Base-by-base conservation (phyloP, 2,797 vertebrate species). In the Sarcoramphus papa region DNA sequence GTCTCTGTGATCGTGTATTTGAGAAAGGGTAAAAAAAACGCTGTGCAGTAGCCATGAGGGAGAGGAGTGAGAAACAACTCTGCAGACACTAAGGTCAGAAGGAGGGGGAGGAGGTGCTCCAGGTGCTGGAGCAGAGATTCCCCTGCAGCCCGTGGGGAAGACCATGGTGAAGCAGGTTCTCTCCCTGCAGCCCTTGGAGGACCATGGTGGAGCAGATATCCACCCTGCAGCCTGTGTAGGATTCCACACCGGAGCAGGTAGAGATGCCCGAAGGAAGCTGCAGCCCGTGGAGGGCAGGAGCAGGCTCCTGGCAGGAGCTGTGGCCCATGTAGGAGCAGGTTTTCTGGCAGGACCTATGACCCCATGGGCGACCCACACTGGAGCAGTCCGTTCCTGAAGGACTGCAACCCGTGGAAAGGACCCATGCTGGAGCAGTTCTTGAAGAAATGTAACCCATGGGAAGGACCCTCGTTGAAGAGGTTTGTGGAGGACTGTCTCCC, bases 291-390 rank as follows among this genome's bases (percentile, higher is more conserved):
- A 76, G 72, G 54, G 28, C 31, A 53, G 37, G 45, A 59, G 33
- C 13, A 18, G 43, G 41, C 69, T 73, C 11, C 23, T 54, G 12
- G 48, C 57, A 88, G 59, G 48, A 51, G 16, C 48, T 37, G 43
- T 25, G 33, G 15, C 17, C n/a, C 14, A 3, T 1, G 25, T 48
- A 15, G 27, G 43, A 63, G 50, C 19, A 80, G 25, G 23, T n/a
- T 68, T 68, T 5, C 27, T 88, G 45, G 35, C 16, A 60, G n/a
- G 76, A 25, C 19, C 10, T 22, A 0, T 22, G 54, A 37, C 47
- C 12, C 17, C 1, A 0, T 8, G 15, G 45, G 45, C 2, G 5
- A 21, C 27, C 21, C 8, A 24, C 2, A 5, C 48, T 70, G 67
- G 17, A 14, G 41, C 63, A 24, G 23, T 33, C 43, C 2, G 6